Conservation (phyloP, 2,113 vertebrate genomes). For the Danionella cerebrum region DNA sequence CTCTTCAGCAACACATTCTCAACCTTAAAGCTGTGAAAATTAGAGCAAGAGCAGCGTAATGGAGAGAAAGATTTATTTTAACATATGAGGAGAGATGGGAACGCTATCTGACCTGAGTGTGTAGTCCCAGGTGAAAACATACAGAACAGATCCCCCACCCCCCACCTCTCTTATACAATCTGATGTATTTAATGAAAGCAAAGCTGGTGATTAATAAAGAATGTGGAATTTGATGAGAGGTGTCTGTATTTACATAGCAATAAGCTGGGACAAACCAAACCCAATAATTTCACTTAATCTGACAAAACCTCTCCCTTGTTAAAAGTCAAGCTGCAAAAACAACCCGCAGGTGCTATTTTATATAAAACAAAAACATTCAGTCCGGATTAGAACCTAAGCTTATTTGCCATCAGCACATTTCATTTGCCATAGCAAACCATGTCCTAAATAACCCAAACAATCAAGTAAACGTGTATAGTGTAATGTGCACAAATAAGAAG, state of each 20-base stretch:
- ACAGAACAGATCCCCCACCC: conserved; percentile 5
- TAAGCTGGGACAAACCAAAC: not conserved
- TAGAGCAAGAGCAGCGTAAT: not conserved
- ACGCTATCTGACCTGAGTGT: conserved; percentile 20
- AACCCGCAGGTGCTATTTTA: too few relatives aligned
- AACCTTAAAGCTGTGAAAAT: not conserved
- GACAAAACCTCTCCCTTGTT: not conserved
- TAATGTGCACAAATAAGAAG: too few relatives aligned
- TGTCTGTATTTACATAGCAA: conserved; percentile 21
- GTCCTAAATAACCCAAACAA: too few relatives aligned
- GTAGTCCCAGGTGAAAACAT: conserved; percentile 31
- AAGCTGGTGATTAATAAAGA: conserved; percentile 16
- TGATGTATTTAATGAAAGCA: conserved; percentile 14
- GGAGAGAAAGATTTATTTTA: conserved; percentile 2
- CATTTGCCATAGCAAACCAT: too few relatives aligned
- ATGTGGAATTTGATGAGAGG: conserved; percentile 44
- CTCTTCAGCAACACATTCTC: not conserved
- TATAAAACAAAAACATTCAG: too few relatives aligned
- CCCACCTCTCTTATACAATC: too few relatives aligned
- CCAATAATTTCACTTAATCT: not conserved
- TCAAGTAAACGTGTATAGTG: too few relatives aligned
- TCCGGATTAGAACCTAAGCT: too few relatives aligned
- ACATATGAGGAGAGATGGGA: not conserved
- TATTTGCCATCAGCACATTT: too few relatives aligned
- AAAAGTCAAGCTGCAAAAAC: conserved; percentile 40